Percentiles rank a stretch among this genome's conserved stretches.
Evolutionary conservation across 2,888 invertebrate genomes (phyloP).

Genomic region (Sphecodes monilicornis): DNA sequence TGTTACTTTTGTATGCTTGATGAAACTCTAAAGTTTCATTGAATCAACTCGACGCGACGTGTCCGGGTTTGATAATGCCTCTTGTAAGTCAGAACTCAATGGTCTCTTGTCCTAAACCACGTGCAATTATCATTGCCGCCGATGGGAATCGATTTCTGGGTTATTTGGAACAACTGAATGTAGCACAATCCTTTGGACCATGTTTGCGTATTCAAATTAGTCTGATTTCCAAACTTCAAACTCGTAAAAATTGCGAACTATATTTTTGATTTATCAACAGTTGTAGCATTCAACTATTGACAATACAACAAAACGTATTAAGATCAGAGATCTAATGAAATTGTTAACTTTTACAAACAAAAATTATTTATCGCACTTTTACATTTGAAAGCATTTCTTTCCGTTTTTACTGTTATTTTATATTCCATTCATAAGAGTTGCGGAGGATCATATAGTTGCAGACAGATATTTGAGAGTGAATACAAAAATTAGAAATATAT

Average conservation of each 20-base stretch:
- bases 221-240: not conserved
- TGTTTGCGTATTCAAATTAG: not conserved
- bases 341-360: not conserved
- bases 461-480: too few species aligned
- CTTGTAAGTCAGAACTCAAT: not conserved
- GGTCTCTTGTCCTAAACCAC: not conserved
- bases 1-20: not conserved
- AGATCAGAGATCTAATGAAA: not conserved
- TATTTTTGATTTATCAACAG: not conserved
- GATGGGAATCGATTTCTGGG: not conserved
- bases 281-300: not conserved
- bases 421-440: too few species aligned
- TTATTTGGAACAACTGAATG: not conserved
- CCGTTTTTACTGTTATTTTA: too few species aligned
- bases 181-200: not conserved
- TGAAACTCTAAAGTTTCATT: too few species aligned
- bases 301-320: not conserved
- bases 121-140: not conserved
- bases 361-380: not conserved
- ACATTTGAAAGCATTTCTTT: not conserved
- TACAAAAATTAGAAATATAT: too few species aligned
- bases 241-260: not conserved
- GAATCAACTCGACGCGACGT: too few species aligned
- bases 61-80: not conserved
- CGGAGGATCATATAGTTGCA: too few species aligned